Conservation (phyloP, 53 echinoderm and acorn worm species). For the Patiria pectinifera region DNA sequence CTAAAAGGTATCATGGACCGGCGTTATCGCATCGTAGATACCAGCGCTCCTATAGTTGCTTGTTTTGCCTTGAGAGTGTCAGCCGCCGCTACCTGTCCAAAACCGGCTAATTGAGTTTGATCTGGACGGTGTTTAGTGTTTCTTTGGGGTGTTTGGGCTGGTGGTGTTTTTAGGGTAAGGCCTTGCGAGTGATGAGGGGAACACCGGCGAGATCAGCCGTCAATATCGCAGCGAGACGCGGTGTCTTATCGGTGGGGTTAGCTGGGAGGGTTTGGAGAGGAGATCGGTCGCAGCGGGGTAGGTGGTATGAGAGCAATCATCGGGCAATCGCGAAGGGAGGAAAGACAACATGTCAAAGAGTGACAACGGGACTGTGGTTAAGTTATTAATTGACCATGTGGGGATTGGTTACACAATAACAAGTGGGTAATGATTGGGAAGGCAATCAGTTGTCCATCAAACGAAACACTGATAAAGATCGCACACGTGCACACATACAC, state of each 20-base stretch:
- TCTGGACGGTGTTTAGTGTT: conserved; percentile 31
- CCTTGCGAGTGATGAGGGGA: conserved; percentile 33
- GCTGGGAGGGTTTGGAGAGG: conserved; percentile 39
- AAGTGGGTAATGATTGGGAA: background rate
- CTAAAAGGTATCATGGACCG: background rate
- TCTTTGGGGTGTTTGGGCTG: conserved; percentile 1
- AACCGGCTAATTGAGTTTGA: conserved; percentile 53
- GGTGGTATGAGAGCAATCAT: background rate
- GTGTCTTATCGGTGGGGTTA: conserved; percentile 22
- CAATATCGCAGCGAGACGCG: conserved; percentile 28
- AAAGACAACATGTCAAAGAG: conserved; percentile 39
- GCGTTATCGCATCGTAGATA: background rate
- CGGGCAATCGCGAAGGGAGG: background rate
- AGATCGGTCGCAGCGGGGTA: conserved; percentile 30
- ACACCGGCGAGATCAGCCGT: conserved; percentile 53
- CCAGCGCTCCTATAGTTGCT: background rate
- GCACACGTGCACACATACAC: background rate
- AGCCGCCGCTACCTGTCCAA: conserved; percentile 30
- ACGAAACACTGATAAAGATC: background rate
- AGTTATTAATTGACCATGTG: conserved; percentile 46
- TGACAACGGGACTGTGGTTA: conserved; percentile 10
- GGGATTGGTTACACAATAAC: background rate
- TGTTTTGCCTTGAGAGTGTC: conserved; percentile 58
- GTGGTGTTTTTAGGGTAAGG: background rate
- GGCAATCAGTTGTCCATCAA: background rate